Evolutionary conservation across 2,797 vertebrate species (phyloP).

Genomic region (Helarctos malayanus): DNA sequence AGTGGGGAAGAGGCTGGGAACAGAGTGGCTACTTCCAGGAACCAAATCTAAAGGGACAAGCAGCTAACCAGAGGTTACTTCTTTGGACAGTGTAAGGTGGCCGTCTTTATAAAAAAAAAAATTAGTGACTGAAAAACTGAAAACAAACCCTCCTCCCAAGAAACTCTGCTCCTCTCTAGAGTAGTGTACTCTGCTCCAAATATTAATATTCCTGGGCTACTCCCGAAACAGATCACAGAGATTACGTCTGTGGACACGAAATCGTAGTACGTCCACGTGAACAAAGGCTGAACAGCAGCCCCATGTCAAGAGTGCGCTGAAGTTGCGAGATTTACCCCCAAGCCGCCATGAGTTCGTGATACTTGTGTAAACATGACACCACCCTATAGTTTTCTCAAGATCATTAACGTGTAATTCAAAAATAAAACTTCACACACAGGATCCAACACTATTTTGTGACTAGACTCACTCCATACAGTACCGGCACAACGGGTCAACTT

Average conservation of each 20-base stretch:
- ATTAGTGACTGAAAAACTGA: not conserved
- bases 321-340: not conserved
- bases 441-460: not conserved
- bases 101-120: not conserved
- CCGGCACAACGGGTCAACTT: not conserved
- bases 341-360: not conserved
- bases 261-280: not conserved
- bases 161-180: not conserved
- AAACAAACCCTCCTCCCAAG: not conserved
- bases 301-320: not conserved
- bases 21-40: not conserved
- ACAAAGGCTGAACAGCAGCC: not conserved
- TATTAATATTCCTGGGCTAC: not conserved
- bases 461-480: not conserved
- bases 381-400: not conserved
- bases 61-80: not conserved
- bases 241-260: not conserved
- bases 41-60: constrained; percentile 12
- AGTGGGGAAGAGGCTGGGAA: not conserved
- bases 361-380: not conserved
- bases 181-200: not conserved
- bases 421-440: not conserved
- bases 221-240: not conserved
- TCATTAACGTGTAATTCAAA: not conserved
- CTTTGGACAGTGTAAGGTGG: not conserved